Evolutionary conservation across 2,888 invertebrate genomes (phyloP).

Genomic region (Leptopilina myrica): DNA sequence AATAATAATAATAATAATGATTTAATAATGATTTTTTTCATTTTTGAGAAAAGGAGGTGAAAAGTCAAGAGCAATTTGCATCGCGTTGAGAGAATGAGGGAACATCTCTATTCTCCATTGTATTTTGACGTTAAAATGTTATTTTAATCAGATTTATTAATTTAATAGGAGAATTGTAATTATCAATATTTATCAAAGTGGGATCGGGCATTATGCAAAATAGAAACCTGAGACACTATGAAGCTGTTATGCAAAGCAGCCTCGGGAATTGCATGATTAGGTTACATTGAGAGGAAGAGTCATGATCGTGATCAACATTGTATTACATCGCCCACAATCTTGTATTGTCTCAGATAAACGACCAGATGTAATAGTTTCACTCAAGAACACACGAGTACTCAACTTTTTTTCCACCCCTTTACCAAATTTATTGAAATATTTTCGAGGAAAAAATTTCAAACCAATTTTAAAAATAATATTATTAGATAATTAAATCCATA

Average conservation of each 20-base stretch:
- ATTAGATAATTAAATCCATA: no score
- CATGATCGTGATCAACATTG: constrained; percentile 33
- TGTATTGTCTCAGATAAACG: constrained; percentile 29
- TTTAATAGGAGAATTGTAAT: neutral
- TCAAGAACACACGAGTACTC: neutral
- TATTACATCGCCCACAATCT: constrained; percentile 31
- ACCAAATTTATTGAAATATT: no score
- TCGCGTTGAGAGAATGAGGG: neutral
- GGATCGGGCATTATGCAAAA: constrained; percentile 15
- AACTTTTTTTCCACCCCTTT: neutral
- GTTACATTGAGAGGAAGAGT: constrained; percentile 21
- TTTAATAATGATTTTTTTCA: no score
- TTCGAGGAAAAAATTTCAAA: no score
- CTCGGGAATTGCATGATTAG: constrained; percentile 31
- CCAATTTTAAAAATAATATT: no score
- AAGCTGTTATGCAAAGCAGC: constrained; percentile 27
- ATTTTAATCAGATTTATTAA: constrained; percentile 3
- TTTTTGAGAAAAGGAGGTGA: no score
- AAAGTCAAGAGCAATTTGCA: neutral
- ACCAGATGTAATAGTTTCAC: constrained; percentile 4
- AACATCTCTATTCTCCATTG: neutral
- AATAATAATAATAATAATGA: no score
- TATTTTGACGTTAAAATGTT: neutral
- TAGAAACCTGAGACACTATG: constrained; percentile 20
- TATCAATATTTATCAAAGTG: constrained; percentile 15